phyloP scores from a whole-genome alignment of 2,797 vertebrate species.

The Cottoperca gobio region DNA sequence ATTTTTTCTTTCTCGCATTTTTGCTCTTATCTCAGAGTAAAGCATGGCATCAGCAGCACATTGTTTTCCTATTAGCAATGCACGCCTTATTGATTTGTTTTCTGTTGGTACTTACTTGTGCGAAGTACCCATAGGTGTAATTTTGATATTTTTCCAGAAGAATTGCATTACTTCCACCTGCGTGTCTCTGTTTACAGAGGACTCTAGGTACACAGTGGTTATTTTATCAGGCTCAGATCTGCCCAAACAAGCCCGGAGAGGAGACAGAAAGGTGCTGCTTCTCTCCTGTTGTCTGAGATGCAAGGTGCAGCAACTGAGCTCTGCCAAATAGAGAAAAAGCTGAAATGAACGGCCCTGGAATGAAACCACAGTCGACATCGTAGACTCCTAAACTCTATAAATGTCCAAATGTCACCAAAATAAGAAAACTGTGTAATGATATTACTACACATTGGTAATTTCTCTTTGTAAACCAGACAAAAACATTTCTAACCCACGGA shows the following conservation, averaged over 20 bases:
- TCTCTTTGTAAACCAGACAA: slow-evolving; percentile 32
- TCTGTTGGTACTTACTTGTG: slow-evolving; percentile 24
- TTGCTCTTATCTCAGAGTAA: slow-evolving; percentile 44
- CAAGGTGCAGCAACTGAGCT: slow-evolving; percentile 26
- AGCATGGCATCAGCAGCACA: slow-evolving; percentile 42
- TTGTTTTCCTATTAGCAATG: slow-evolving; percentile 51
- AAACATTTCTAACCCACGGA: slow-evolving; percentile 10
- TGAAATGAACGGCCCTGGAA: slow-evolving; percentile 26
- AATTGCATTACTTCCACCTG: slow-evolving; percentile 38
- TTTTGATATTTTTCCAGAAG: slow-evolving; percentile 44
- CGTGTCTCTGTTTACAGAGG: slow-evolving; percentile 34
- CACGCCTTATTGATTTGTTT: slow-evolving; percentile 64
- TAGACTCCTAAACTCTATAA: slow-evolving; percentile 5
- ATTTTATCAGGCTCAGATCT: slow-evolving; percentile 64
- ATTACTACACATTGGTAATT: slow-evolving; percentile 19
- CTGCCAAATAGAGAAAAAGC: slow-evolving; percentile 26
- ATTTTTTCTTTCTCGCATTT: slow-evolving; percentile 44
- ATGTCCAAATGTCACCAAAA: slow-evolving; percentile 30
- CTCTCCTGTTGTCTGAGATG: slow-evolving; percentile 39
- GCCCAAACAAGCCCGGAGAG: slow-evolving; percentile 57
- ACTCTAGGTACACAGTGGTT: slow-evolving; percentile 49
- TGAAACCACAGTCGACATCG: slow-evolving; percentile 24
- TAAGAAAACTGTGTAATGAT: background rate
- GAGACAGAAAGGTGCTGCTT: slow-evolving; percentile 39
- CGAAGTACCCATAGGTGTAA: slow-evolving; percentile 6